Conservation (phyloP, 2,888 invertebrate genomes). For the Xanthorhoe spadicearia region DNA sequence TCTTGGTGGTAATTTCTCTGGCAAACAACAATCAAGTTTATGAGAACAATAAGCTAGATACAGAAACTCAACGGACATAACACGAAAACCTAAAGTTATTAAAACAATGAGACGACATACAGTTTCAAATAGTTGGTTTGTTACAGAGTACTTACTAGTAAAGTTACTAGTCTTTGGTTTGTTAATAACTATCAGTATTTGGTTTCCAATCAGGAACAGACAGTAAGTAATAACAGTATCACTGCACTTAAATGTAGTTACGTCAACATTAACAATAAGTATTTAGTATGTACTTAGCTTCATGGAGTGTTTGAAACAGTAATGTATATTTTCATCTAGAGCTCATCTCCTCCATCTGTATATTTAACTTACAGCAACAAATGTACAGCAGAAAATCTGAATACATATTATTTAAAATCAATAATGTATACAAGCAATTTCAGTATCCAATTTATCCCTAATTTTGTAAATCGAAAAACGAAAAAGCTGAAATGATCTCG, state of each 20-base stretch:
- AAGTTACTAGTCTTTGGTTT: too few species aligned
- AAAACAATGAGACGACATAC: constrained; percentile 6
- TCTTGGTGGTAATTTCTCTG: constrained; percentile 1
- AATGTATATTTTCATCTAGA: not conserved
- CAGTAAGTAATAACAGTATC: not conserved
- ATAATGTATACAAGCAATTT: not conserved
- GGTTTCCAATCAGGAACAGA: not conserved
- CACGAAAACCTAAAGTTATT: constrained; percentile 7
- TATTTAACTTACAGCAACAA: not conserved
- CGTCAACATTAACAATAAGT: not conserved
- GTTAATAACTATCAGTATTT: constrained; percentile 1
- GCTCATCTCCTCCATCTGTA: not conserved
- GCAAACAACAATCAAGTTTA: constrained; percentile 13
- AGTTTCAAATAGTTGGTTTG: constrained; percentile 13
- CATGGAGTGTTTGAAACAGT: not conserved
- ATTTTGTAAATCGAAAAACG: constrained; percentile 10
- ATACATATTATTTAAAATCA: not conserved
- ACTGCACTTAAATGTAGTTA: not conserved
- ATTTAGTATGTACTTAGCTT: not conserved
- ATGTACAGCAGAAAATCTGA: not conserved
- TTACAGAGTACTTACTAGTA: too few species aligned
- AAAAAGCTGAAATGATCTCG: constrained; percentile 9
- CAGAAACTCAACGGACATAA: constrained; percentile 11
- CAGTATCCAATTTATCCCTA: constrained; percentile 1
- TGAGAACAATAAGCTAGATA: constrained; percentile 9